Percentiles rank a stretch among this genome's conserved stretches.
phyloP scores from a whole-genome alignment of 1,140 invertebrate genomes.

The Charaxes varanes region DNA sequence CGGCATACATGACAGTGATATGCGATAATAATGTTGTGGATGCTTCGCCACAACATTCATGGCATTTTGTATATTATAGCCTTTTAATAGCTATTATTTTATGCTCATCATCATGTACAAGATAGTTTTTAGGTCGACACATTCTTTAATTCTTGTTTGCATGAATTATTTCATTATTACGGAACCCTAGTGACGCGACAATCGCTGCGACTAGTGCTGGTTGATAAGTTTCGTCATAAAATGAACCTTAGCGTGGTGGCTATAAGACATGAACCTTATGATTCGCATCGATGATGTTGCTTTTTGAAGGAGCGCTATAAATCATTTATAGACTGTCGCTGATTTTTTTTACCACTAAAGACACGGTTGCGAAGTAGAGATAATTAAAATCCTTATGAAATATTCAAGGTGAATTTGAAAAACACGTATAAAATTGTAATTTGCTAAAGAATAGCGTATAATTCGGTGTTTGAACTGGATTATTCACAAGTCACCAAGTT shows the following conservation, averaged over 20 bases:
- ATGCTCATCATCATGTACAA: too few species aligned
- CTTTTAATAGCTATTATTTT: too few species aligned
- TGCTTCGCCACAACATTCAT: too few species aligned
- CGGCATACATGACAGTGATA: too few species aligned
- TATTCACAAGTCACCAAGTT: slow-evolving; percentile 21
- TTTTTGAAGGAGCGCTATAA: slow-evolving; percentile 44
- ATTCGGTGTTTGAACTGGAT: not conserved
- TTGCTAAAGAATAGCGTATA: not conserved
- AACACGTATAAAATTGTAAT: not conserved
- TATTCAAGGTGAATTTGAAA: too few species aligned
- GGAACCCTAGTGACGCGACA: too few species aligned
- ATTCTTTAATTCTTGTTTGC: too few species aligned
- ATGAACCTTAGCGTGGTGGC: slow-evolving; percentile 12
- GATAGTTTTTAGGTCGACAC: too few species aligned
- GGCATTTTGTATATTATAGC: too few species aligned
- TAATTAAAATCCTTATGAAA: slow-evolving; percentile 1
- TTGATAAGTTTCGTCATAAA: slow-evolving; percentile 6
- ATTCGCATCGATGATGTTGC: slow-evolving; percentile 34
- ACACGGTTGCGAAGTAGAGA: not conserved
- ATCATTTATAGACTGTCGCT: slow-evolving; percentile 45
- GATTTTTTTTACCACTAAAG: slow-evolving; percentile 14
- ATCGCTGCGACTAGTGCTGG: not conserved
- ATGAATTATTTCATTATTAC: too few species aligned
- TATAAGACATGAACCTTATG: slow-evolving; percentile 13
- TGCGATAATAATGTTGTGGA: too few species aligned